phyloP scores from a whole-genome alignment of 2,113 vertebrate species.

The Aplodontia rufa region DNA sequence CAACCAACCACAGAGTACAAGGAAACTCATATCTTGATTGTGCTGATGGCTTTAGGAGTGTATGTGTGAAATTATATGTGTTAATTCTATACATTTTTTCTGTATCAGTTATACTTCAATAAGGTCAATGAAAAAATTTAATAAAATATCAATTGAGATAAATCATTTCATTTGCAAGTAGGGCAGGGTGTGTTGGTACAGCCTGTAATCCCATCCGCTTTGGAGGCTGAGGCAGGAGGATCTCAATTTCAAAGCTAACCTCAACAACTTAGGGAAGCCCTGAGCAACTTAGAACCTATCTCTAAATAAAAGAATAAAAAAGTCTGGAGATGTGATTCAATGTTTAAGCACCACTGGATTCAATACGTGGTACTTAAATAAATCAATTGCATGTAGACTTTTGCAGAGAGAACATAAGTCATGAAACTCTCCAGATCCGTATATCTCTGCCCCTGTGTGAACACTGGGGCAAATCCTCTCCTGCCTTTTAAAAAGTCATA shows the following conservation, averaged over 20 bases:
- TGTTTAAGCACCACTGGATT: too few relatives aligned
- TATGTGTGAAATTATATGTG: not conserved
- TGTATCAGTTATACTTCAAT: not conserved
- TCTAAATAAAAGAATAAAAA: too few relatives aligned
- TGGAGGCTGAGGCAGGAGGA: too few relatives aligned
- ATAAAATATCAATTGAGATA: not conserved
- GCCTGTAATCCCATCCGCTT: too few relatives aligned
- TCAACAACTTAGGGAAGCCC: too few relatives aligned
- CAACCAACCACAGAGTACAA: not conserved
- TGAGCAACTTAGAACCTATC: too few relatives aligned
- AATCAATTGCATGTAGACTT: not conserved
- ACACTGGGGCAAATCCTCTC: not conserved
- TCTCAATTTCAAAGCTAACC: too few relatives aligned
- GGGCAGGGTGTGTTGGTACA: too few relatives aligned
- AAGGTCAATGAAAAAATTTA: not conserved
- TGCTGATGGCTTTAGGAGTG: not conserved
- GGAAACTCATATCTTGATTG: not conserved
- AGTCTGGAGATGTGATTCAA: too few relatives aligned
- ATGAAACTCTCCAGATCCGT: not conserved
- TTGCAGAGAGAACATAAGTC: not conserved
- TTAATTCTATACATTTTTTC: not conserved
- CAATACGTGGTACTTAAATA: too few relatives aligned
- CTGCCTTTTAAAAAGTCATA: not conserved
- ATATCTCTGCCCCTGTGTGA: not conserved
- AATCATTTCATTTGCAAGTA: not conserved